Evolutionary conservation across 2,797 vertebrate genomes (phyloP).

Genomic region (Manis javanica): DNA sequence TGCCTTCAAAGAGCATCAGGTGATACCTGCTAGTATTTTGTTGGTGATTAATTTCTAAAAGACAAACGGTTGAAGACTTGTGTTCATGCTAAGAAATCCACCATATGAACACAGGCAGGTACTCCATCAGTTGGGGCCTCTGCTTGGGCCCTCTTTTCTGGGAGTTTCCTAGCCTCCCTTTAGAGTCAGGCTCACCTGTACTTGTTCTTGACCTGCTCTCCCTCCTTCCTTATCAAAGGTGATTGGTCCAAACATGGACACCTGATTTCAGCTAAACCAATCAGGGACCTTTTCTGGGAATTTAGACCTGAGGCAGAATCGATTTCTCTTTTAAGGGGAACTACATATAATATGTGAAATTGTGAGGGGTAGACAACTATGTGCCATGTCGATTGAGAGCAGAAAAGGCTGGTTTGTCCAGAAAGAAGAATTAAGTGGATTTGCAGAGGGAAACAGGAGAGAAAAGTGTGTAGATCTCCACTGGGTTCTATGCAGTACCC

Average conservation of each 20-base stretch:
- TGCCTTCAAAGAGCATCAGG: not conserved
- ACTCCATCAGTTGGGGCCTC: not conserved
- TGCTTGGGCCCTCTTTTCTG: not conserved
- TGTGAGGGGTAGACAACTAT: not conserved
- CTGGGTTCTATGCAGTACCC: not conserved
- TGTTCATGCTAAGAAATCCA: not conserved
- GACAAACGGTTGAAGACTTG: not conserved
- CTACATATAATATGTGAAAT: not conserved
- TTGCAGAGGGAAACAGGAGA: not conserved
- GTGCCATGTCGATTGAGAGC: not conserved
- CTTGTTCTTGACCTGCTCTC: not conserved
- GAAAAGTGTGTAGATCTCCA: not conserved
- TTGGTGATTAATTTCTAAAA: not conserved
- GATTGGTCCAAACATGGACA: not conserved
- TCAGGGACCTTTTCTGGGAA: not conserved
- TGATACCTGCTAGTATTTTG: not conserved
- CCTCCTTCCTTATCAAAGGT: not conserved
- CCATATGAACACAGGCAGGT: not conserved
- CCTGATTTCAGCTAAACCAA: not conserved
- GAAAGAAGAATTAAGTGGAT: not conserved
- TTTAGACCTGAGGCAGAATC: not conserved
- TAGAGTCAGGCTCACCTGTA: not conserved
- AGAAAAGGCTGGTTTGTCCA: not conserved
- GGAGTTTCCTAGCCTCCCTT: not conserved
- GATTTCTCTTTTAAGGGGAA: not conserved